These are phyloP conservation scores for Otus sunia DNA, from an alignment of 2,113 vertebrate species.

Conservation along the genomic window DNA sequence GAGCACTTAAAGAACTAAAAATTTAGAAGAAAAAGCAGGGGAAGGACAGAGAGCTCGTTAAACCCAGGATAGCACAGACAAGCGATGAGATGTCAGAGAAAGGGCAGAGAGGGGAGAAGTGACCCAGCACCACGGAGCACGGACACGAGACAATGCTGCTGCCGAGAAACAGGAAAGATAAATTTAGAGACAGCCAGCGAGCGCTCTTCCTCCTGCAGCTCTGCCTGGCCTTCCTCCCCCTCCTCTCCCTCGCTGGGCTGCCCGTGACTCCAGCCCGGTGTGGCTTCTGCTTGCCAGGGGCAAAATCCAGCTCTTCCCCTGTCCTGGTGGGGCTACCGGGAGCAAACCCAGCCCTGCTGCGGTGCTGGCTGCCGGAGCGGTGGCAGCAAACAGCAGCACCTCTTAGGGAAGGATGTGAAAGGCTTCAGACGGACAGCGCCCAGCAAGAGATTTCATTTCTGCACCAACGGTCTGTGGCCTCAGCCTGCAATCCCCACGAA, in stretches of 20 bases:
- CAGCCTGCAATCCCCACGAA: not conserved
- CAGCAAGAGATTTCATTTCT: not conserved
- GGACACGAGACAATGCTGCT: not conserved
- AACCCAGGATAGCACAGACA: accelerated
- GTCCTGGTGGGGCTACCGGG: no score
- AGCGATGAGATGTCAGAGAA: not conserved
- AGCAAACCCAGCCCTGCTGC: not conserved
- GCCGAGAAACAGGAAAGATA: conserved; percentile 47
- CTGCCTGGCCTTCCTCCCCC: not conserved
- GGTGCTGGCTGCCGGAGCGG: accelerated
- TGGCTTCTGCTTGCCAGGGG: not conserved
- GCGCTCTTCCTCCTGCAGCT: conserved; percentile 25
- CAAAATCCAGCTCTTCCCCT: not conserved
- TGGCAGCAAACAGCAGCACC: not conserved
- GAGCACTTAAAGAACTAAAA: not conserved
- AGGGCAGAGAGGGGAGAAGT: not conserved
- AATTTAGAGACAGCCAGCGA: conserved; percentile 29
- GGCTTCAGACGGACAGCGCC: not conserved
- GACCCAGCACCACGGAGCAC: not conserved
- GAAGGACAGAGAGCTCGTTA: not conserved
- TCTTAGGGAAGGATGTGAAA: not conserved
- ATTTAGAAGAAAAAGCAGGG: not conserved
- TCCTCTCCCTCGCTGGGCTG: not conserved
- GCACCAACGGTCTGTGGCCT: not conserved
- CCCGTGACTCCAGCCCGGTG: not conserved